Evolutionary conservation across 2,888 invertebrate species (phyloP).

Genomic region (Bombyx huttoni): DNA sequence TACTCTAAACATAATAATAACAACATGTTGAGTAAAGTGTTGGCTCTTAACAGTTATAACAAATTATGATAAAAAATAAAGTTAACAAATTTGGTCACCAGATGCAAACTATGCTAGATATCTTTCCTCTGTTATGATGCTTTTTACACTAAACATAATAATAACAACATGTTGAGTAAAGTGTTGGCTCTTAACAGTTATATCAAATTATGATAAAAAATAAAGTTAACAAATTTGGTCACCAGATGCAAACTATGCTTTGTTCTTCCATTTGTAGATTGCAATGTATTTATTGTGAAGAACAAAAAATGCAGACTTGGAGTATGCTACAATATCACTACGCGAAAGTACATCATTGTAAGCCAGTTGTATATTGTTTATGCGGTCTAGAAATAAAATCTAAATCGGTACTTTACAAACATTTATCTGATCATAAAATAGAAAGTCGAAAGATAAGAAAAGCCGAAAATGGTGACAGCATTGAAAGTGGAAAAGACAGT

Average conservation of each 20-base stretch:
- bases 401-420: constrained; percentile 53
- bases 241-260: constrained; percentile 1
- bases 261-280: constrained; percentile 27
- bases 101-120: constrained; percentile 1
- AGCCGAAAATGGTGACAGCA: constrained; percentile 14
- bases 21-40: too few relatives aligned
- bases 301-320: constrained; percentile 40
- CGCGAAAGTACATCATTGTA: constrained; percentile 36
- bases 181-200: too few relatives aligned
- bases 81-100: background rate
- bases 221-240: background rate
- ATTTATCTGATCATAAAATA: constrained; percentile 48
- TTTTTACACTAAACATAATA: too few relatives aligned
- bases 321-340: constrained; percentile 35
- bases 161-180: too few relatives aligned
- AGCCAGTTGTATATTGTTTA: constrained; percentile 41
- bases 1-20: too few relatives aligned
- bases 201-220: too few relatives aligned
- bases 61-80: too few relatives aligned
- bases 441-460: constrained; percentile 37
- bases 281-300: constrained; percentile 39
- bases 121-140: too few relatives aligned
- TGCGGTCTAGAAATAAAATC: constrained; percentile 53
- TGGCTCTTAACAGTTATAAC: too few relatives aligned
- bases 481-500: constrained; percentile 26